phyloP scores from a whole-genome alignment of 2,113 vertebrate species.

The Microcebus ravelobensis region DNA sequence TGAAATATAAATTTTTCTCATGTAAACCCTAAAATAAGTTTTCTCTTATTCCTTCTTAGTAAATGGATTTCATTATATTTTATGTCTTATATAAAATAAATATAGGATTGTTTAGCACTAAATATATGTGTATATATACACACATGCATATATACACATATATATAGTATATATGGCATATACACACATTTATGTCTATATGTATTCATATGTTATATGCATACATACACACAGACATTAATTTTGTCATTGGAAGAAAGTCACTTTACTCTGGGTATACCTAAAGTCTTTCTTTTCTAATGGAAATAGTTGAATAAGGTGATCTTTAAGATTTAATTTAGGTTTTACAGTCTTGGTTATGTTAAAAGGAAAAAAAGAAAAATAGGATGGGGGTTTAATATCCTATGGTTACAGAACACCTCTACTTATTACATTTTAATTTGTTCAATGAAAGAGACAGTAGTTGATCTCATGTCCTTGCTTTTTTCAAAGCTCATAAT shows the following conservation, averaged over 20 bases:
- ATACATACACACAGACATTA: neutral
- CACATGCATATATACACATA: neutral
- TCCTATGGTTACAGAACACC: neutral
- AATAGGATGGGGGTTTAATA: neutral
- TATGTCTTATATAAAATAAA: neutral
- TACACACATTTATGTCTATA: neutral
- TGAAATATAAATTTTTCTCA: neutral
- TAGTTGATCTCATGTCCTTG: constrained; percentile 40
- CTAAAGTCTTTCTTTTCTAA: neutral
- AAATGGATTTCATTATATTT: neutral
- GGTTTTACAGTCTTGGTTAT: neutral
- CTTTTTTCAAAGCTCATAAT: constrained; percentile 54
- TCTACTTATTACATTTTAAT: constrained; percentile 63
- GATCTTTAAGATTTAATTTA: neutral
- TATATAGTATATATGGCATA: neutral
- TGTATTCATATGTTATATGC: too few relatives aligned
- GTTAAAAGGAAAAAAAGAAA: neutral
- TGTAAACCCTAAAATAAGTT: neutral
- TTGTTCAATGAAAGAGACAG: constrained; percentile 66
- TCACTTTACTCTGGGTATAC: neutral
- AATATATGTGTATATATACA: neutral
- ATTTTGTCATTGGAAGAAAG: neutral
- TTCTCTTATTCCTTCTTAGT: neutral
- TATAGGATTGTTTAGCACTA: neutral
- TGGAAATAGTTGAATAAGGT: neutral